A percentile compares a stretch with the other conserved stretches of the same genome.
Conservation (phyloP, 2,888 invertebrate genomes). For the Drosophila dives region DNA sequence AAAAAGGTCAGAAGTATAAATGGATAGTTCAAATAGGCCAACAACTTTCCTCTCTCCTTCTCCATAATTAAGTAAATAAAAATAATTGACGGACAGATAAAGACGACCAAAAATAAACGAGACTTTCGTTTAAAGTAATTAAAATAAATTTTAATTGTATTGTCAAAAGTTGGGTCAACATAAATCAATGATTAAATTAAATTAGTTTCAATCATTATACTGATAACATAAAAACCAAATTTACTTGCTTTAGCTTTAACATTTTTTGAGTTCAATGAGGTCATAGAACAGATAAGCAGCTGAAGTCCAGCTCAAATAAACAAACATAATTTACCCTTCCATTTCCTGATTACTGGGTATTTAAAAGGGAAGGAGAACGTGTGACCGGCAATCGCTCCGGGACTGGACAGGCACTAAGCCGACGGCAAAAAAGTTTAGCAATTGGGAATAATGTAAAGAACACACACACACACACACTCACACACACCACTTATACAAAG, state of each 20-base stretch:
- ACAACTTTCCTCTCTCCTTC: background rate
- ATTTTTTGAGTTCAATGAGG: background rate
- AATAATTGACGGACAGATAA: background rate
- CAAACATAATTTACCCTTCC: background rate
- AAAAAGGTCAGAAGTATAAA: background rate
- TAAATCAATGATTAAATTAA: background rate
- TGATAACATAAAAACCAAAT: background rate
- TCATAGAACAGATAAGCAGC: background rate
- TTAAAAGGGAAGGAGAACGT: conserved; percentile 28
- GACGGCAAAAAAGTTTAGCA: conserved; percentile 50
- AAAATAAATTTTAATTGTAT: background rate
- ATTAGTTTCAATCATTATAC: background rate
- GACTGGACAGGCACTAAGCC: conserved; percentile 46
- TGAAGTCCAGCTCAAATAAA: background rate
- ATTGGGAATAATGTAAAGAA: conserved; percentile 41
- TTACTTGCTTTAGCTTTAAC: background rate
- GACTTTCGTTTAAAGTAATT: background rate
- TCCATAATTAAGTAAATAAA: background rate
- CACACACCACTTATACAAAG: background rate
- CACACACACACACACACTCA: conserved; percentile 10
- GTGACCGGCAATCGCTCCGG: conserved; percentile 54
- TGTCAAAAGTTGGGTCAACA: background rate
- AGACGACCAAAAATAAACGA: background rate
- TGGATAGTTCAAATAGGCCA: background rate
- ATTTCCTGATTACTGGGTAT: conserved; percentile 18